Percentiles rank a stretch among this genome's conserved stretches.
Conservation (phyloP, 2,113 vertebrate species). For the Brachionichthys hirsutus region DNA sequence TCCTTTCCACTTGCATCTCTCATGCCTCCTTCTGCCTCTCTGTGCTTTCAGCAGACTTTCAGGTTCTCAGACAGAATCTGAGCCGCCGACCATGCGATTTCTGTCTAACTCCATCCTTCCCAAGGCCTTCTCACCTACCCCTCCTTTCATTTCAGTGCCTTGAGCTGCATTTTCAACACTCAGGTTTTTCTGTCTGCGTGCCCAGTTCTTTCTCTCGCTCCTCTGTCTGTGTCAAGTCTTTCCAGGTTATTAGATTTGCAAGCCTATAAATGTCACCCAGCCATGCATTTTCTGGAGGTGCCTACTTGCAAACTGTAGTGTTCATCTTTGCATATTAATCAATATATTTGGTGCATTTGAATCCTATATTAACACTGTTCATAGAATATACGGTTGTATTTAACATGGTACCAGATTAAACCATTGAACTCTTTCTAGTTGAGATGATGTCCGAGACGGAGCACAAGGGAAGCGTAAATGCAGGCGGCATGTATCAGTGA, state of each 20-base stretch:
- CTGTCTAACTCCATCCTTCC: conserved; percentile 55
- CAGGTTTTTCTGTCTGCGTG: conserved; percentile 11
- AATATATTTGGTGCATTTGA: no score
- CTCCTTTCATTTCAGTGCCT: background rate
- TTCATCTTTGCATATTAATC: background rate
- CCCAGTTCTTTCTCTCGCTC: background rate
- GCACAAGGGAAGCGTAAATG: no score
- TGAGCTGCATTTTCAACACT: conserved; percentile 6
- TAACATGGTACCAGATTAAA: no score
- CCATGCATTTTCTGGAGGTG: conserved; percentile 9
- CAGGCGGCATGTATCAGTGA: background rate
- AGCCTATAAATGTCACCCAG: conserved; percentile 32
- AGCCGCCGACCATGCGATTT: conserved; percentile 45
- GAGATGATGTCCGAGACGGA: background rate
- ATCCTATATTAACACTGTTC: no score
- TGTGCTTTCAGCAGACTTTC: conserved; percentile 34
- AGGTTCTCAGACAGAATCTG: conserved; percentile 31
- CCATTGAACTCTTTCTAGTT: no score
- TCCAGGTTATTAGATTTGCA: conserved; percentile 40
- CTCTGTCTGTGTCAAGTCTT: conserved; percentile 24
- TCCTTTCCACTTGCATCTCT: background rate
- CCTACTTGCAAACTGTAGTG: background rate
- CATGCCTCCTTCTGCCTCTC: background rate
- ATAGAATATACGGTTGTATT: no score
- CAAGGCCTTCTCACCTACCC: conserved; percentile 1